Percentiles rank a stretch among this genome's conserved stretches.
Conservation (phyloP, 2,797 vertebrate genomes). For the Graptemys geographica region DNA sequence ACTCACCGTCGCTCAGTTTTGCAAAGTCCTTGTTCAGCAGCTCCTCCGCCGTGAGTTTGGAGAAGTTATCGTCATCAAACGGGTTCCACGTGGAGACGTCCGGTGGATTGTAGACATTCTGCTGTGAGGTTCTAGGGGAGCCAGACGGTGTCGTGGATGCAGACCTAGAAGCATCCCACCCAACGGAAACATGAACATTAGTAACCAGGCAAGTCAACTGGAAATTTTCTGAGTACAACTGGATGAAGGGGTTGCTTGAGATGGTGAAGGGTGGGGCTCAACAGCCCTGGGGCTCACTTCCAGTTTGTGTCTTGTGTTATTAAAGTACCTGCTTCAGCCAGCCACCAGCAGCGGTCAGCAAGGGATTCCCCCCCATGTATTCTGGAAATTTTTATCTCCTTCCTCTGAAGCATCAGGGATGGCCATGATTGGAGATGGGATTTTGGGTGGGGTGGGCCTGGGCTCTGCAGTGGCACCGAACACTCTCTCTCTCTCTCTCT, state of each 20-base stretch:
- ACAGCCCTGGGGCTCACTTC: neutral
- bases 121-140: conserved; percentile 96
- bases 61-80: conserved; percentile 98
- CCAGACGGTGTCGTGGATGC: conserved; percentile 98
- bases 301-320: neutral
- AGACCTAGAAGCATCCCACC: conserved; percentile 84
- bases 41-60: conserved; percentile 97
- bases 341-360: neutral
- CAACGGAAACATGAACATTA: conserved; percentile 47
- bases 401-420: neutral
- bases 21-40: conserved; percentile 99
- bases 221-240: neutral
- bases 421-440: neutral
- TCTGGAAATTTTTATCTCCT: neutral
- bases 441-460: conserved; percentile 32
- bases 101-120: conserved; percentile 92
- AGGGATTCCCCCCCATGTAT: neutral
- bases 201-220: neutral
- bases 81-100: conserved; percentile 93
- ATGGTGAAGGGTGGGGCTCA: conserved; percentile 7
- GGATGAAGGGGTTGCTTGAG: neutral
- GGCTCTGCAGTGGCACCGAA: neutral
- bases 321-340: neutral
- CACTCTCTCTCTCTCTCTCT: neutral
- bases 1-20: conserved; percentile 92